Base-by-base conservation (phyloP, 2,888 invertebrate species). In the Clivina fossor region DNA sequence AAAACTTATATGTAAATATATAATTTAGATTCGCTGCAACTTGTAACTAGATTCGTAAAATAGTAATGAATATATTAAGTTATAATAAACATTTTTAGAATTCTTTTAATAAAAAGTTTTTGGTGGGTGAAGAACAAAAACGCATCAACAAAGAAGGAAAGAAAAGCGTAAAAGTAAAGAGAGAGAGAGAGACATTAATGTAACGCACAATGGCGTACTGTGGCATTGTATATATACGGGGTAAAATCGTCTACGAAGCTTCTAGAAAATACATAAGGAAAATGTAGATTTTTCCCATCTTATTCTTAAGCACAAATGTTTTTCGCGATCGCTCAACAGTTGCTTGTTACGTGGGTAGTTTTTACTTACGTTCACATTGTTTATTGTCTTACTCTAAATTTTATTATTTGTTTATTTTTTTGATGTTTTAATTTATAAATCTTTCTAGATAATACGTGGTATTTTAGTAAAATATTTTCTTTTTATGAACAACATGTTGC, bases 231-330 rank as follows among this genome's bases (percentile, higher is more conserved):
- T n/a, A n/a, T n/a, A n/a, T n/a, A n/a, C n/a, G n/a, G n/a, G n/a
- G n/a, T n/a, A n/a, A n/a, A 8, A 46, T 24, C 28, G 30, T 30
- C 30, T 41, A 44, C 55, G 32, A 9, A 47, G 47, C 40, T 55
- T 40, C 55, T 20, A 38, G 47, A 55, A 55, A 55, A 47, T 55
- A 55, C 55, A 40, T 46, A 55, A 55, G 55, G 55, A 55, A 55
- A 55, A 55, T 55, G 55, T 55, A 55, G 55, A 55, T 55, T 55
- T 53, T 55, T 55, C 55, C 40, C 55, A 55, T 55, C 46, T 53
- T 53, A 40, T 55, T 32, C 35, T 28, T 38, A 46, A 47, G 40
- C 43, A 51, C 51, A 41, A 51, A 26, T 50, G 50, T 41, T 54
- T 18, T 35, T 35, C 30, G 13, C 13, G 16, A n/a, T 19, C n/a